Evolutionary conservation across 1,140 invertebrate species (phyloP).

Genomic region (Dendrolimus kikuchii): DNA sequence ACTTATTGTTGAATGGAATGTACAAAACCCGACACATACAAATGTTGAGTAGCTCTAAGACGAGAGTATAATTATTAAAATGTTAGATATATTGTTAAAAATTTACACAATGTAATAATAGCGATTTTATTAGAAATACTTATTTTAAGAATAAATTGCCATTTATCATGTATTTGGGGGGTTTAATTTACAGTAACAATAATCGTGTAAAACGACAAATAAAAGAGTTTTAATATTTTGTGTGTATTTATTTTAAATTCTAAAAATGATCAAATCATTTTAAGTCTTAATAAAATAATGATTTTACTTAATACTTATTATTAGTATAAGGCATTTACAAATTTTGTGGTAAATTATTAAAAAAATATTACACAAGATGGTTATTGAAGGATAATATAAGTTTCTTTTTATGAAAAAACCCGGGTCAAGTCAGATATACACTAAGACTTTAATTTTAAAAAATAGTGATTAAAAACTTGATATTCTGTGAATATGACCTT

Average conservation of each 20-base stretch:
- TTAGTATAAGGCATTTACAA: too few species aligned
- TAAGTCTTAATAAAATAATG: too few species aligned
- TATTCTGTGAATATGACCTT: too few species aligned
- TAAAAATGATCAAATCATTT: too few species aligned
- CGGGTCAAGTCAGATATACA: too few species aligned
- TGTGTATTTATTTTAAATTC: conserved; percentile 6
- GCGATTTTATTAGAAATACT: conserved; percentile 37
- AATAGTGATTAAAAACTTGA: too few species aligned
- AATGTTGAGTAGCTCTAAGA: conserved; percentile 38
- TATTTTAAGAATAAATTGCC: conserved; percentile 43
- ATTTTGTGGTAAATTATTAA: too few species aligned
- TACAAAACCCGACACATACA: conserved; percentile 30
- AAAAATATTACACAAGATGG: too few species aligned
- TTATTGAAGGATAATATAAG: too few species aligned
- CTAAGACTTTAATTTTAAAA: too few species aligned
- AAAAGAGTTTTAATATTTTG: background rate
- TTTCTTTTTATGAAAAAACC: too few species aligned
- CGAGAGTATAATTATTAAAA: conserved; percentile 28
- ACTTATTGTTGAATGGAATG: conserved; percentile 14
- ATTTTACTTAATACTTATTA: too few species aligned
- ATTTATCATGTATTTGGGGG: conserved; percentile 31
- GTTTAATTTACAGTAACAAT: conserved; percentile 40
- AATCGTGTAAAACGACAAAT: conserved; percentile 15
- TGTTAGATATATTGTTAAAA: conserved; percentile 47
- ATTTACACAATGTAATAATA: conserved; percentile 32